Evolutionary conservation across 2,113 vertebrate species (phyloP).

Genomic region (Marmota monax): DNA sequence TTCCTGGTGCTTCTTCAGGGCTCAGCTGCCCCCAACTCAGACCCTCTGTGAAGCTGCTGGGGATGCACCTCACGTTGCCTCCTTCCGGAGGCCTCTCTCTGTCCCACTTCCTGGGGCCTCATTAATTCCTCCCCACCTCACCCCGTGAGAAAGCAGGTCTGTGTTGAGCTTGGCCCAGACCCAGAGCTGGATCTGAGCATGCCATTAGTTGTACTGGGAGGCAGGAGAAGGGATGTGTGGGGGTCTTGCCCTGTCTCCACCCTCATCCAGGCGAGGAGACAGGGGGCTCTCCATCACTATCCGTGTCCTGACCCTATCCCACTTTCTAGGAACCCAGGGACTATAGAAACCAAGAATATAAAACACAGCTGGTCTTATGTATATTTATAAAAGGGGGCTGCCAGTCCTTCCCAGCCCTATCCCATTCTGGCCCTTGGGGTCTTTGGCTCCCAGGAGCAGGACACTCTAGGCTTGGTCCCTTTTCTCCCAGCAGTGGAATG

Average conservation of each 20-base stretch:
- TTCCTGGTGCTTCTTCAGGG: background rate
- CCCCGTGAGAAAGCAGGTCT: constrained; percentile 84
- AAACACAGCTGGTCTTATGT: constrained; percentile 47
- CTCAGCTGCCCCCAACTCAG: constrained; percentile 59
- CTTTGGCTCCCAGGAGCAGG: constrained; percentile 32
- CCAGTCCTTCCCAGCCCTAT: constrained; percentile 21
- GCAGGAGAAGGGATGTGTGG: background rate
- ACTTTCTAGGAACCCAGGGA: constrained; percentile 9
- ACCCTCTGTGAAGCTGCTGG: constrained; percentile 69
- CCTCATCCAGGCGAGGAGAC: background rate
- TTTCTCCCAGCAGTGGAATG: constrained; percentile 58
- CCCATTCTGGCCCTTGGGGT: constrained; percentile 24
- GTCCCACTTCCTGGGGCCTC: constrained; percentile 82
- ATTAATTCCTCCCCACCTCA: constrained; percentile 84
- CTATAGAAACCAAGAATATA: constrained; percentile 37
- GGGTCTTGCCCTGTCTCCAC: background rate
- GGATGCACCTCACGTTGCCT: constrained; percentile 82
- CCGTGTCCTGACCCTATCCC: background rate
- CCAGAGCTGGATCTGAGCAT: constrained; percentile 67
- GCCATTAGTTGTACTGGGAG: constrained; percentile 40
- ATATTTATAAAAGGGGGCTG: constrained; percentile 80
- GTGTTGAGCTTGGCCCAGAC: constrained; percentile 70
- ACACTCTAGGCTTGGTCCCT: background rate
- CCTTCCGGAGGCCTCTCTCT: constrained; percentile 81
- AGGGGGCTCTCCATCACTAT: background rate